A percentile compares a stretch with the other conserved stretches of the same genome.
phyloP scores from a whole-genome alignment of 2,113 vertebrate genomes.

The Xenopus tropicalis region UCB_Xtro_10.0 CM004449.2:9130501-9131000 shows the following conservation, averaged over 20 bases:
- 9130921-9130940: background rate
- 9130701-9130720: conserved; percentile 73
- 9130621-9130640: conserved; percentile 60
- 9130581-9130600: conserved; percentile 74
- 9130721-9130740: conserved; percentile 55
- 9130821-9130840: conserved; percentile 65
- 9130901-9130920: background rate
- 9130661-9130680: conserved; percentile 46
- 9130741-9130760: conserved; percentile 53
- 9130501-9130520: conserved; percentile 64
- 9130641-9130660: conserved; percentile 14
- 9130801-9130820: conserved; percentile 63
- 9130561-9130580: conserved; percentile 72
- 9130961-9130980: background rate
- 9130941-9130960: background rate
- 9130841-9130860: conserved; percentile 61
- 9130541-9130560: conserved; percentile 62
- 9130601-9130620: conserved; percentile 75
- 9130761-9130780: conserved; percentile 45
- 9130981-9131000: background rate
- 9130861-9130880: conserved; percentile 8
- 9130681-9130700: conserved; percentile 68
- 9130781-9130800: conserved; percentile 53
- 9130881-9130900: background rate
- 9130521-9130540: conserved; percentile 60